phyloP scores from a whole-genome alignment of 2,888 invertebrate species.

The Eupelmus urozonus region DNA sequence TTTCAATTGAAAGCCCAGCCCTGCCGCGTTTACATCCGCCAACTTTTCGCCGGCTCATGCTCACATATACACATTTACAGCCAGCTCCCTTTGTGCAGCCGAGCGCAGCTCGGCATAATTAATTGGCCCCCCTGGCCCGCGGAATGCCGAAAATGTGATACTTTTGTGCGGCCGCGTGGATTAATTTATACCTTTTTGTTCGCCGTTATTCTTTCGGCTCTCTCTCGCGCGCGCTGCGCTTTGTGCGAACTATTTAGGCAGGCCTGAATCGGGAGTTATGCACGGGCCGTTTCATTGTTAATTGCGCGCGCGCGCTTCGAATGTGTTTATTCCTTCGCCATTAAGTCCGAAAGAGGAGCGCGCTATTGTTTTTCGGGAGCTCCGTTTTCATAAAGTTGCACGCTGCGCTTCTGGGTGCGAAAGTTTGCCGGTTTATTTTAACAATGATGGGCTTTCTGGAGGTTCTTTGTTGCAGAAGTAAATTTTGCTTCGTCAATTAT shows the following conservation, averaged over 20 bases:
- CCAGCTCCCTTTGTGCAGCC: background rate
- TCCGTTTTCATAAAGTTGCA: too few species aligned
- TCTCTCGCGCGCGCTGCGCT: background rate
- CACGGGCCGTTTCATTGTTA: background rate
- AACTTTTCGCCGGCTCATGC: conserved; percentile 24
- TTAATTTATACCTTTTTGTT: conserved; percentile 23
- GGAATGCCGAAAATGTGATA: conserved; percentile 21
- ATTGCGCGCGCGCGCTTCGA: too few species aligned
- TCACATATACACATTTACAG: background rate
- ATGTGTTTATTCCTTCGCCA: background rate
- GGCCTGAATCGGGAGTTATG: conserved; percentile 5
- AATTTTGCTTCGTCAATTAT: too few species aligned
- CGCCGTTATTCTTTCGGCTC: too few species aligned
- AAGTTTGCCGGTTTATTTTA: too few species aligned
- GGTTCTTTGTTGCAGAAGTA: too few species aligned
- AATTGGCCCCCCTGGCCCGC: conserved; percentile 7
- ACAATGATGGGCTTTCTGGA: too few species aligned
- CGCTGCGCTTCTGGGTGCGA: too few species aligned
- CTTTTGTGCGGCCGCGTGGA: background rate
- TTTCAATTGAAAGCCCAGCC: conserved; percentile 41
- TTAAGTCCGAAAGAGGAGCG: background rate
- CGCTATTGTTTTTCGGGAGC: background rate
- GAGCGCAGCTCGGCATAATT: conserved; percentile 14
- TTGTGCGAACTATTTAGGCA: conserved; percentile 1
- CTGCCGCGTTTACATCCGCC: conserved; percentile 22